phyloP scores from a whole-genome alignment of 2,888 invertebrate species.

The Lacanobia oleracea region DNA sequence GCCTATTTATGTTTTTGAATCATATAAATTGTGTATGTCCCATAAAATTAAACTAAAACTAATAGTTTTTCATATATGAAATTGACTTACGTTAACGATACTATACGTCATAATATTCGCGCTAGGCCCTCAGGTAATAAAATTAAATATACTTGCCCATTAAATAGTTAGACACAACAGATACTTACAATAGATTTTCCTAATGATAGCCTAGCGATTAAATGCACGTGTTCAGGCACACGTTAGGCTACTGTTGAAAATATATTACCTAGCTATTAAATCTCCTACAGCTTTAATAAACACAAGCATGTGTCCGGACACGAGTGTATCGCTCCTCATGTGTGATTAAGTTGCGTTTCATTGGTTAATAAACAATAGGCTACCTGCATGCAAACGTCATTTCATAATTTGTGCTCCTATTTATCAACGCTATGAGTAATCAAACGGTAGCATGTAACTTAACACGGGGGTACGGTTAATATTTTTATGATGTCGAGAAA shows the following conservation, averaged over 20 bases:
- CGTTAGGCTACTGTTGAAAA: slow-evolving; percentile 46
- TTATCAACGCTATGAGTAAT: slow-evolving; percentile 62
- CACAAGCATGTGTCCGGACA: slow-evolving; percentile 47
- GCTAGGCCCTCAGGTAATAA: slow-evolving; percentile 16
- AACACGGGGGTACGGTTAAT: slow-evolving; percentile 72
- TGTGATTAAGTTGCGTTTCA: slow-evolving; percentile 45
- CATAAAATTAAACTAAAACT: no score
- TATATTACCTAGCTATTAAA: slow-evolving; percentile 49
- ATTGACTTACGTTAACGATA: no score
- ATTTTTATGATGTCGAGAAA: slow-evolving; percentile 79
- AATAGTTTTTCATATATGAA: no score
- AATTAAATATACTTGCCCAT: slow-evolving; percentile 21
- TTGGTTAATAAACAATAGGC: slow-evolving; percentile 47
- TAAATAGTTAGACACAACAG: slow-evolving; percentile 26
- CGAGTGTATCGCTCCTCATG: slow-evolving; percentile 32
- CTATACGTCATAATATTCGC: no score
- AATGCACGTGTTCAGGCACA: slow-evolving; percentile 54
- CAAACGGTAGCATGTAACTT: slow-evolving; percentile 68
- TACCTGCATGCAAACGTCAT: slow-evolving; percentile 22
- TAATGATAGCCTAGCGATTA: slow-evolving; percentile 44
- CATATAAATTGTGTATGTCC: no score
- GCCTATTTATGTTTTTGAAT: no score
- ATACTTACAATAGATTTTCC: slow-evolving; percentile 35
- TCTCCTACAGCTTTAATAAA: slow-evolving; percentile 36
- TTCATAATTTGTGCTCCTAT: slow-evolving; percentile 13